Conservation (phyloP, 1,140 invertebrate genomes). For the Cardiocondyla obscurior region DNA sequence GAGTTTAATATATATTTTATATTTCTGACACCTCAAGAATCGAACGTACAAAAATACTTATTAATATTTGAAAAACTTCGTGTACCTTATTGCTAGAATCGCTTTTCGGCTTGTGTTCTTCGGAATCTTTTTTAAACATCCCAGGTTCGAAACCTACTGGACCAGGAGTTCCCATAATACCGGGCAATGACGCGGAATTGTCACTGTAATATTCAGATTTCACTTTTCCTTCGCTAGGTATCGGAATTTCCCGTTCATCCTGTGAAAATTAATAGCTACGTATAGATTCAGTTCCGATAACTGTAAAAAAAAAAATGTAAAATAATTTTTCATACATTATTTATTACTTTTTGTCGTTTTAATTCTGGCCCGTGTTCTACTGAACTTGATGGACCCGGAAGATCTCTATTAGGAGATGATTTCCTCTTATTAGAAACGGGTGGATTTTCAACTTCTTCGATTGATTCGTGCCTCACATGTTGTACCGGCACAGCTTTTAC, state of each 20-base stretch:
- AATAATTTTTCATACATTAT: constrained; percentile 48
- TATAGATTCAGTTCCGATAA: neutral
- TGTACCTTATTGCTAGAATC: constrained; percentile 85
- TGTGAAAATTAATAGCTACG: constrained; percentile 34
- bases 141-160: constrained; percentile 91
- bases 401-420: constrained; percentile 74
- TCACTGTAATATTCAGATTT: constrained; percentile 91
- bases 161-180: constrained; percentile 87
- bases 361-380: constrained; percentile 70
- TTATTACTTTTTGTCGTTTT: constrained; percentile 75
- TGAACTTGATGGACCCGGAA: constrained; percentile 63
- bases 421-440: constrained; percentile 77
- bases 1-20: constrained; percentile 21
- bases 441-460: constrained; percentile 77
- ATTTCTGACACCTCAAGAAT: neutral
- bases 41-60: neutral
- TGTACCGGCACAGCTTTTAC: constrained; percentile 56
- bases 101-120: constrained; percentile 81
- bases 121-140: constrained; percentile 88
- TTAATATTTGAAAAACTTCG: neutral
- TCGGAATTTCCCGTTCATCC: constrained; percentile 70
- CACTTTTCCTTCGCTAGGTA: constrained; percentile 78
- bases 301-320: neutral
- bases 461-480: constrained; percentile 68
- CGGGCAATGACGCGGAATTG: constrained; percentile 90